Evolutionary conservation across 2,113 vertebrate genomes (phyloP), one percentile per base, ranked within the genome.

Genomic region (Thamnophis sirtalis): DNA sequence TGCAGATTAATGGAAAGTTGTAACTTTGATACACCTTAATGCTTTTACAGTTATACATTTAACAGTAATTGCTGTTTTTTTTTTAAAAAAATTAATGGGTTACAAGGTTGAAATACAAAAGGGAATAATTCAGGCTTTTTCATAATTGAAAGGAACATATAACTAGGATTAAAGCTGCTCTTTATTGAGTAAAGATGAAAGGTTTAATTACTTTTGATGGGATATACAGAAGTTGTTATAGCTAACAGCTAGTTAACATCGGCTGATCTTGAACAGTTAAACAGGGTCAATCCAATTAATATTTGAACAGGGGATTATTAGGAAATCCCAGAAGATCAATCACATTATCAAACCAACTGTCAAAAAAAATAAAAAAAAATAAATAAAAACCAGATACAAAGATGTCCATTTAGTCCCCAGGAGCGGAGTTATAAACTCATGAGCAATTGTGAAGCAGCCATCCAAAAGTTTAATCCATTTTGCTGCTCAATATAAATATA

Each of bases 201-300:
- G 88, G 50, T 84, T 96, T 90, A 88, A 93, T 92, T 90, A 91
- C 94, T 96, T 95, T 94, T 89, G 21, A 91, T 13, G 38, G 49
- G n/a, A 33, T 73, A 33, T 17, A 33, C 33, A 73, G n/a, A 33
- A 73, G 63, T 33, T 73, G 13, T 73, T 15, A 73, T 13, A 15
- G 60, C 28, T n/a, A 68, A 68, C 28, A n/a, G 15, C 28, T 73
- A 33, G 63, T 33, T 73, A 33, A 33, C 63, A 33, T 17, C 13
- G 13, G n/a, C 63, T 73, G 63, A 33, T 33, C 15, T 73, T 73
- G n/a, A n/a, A 73, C 13, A 33, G 63, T 73, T 33, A 73, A 73
- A 2, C 63, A 33, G 26, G 9, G 9, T 11, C 26, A 63, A 73
- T 17, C 11, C n/a, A 33, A 73, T 73, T 73, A 33, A 73, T 73